phyloP scores from a whole-genome alignment of 2,113 vertebrate species.

The Bungarus multicinctus region DNA sequence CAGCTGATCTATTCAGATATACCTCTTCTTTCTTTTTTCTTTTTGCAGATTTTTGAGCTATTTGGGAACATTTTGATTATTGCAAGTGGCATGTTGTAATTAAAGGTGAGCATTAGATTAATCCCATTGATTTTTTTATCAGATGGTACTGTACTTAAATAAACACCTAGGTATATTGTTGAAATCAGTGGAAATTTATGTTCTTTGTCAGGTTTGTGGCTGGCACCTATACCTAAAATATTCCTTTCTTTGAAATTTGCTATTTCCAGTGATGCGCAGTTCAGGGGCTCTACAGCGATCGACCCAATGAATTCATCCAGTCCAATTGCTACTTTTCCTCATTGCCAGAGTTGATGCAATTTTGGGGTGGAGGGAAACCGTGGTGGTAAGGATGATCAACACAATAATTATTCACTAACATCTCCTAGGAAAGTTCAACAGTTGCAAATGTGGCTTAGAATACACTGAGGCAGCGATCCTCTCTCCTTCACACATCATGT shows the following conservation, averaged over 20 bases:
- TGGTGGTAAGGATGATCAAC: neutral
- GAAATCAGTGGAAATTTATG: neutral
- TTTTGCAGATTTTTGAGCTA: neutral
- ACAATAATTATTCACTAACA: too few relatives aligned
- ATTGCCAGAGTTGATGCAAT: neutral
- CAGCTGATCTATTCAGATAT: neutral
- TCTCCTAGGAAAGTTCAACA: neutral
- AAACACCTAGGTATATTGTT: neutral
- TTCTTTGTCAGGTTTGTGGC: neutral
- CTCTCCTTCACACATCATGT: conserved; percentile 37
- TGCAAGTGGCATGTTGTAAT: neutral
- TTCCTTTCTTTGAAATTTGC: neutral
- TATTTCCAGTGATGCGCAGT: neutral
- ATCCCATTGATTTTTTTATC: neutral
- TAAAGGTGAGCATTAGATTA: neutral
- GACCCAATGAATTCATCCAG: neutral
- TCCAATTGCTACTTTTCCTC: neutral
- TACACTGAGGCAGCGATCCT: neutral
- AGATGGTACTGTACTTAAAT: neutral
- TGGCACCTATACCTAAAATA: neutral
- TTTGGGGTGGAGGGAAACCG: neutral
- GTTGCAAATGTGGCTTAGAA: neutral
- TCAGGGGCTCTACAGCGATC: fast-evolving
- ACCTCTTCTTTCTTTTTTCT: neutral
- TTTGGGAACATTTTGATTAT: neutral